A percentile compares a stretch with the other conserved stretches of the same genome.
phyloP scores from a whole-genome alignment of 2,797 vertebrate genomes.

The Scolopax rusticola region DNA sequence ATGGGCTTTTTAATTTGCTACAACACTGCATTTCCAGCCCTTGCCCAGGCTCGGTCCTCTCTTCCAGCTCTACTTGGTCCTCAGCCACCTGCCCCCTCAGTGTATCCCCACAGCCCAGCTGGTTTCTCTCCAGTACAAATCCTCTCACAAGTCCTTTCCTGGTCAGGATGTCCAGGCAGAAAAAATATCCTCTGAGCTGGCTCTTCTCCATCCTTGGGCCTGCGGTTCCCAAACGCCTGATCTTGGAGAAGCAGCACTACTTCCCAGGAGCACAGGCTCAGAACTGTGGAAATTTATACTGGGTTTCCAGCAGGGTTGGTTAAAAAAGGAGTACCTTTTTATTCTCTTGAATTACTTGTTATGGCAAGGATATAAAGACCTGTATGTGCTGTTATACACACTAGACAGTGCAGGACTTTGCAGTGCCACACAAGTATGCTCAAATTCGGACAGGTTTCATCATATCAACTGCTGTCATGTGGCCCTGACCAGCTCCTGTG shows the following conservation, averaged over 20 bases:
- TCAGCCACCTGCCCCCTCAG: too few species aligned
- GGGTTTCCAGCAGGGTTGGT: background rate
- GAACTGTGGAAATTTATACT: background rate
- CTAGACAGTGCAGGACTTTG: background rate
- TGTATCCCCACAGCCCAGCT: background rate
- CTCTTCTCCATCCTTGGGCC: background rate
- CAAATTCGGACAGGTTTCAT: fast-evolving
- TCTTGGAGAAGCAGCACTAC: background rate
- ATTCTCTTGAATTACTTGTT: background rate
- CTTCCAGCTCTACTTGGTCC: fast-evolving
- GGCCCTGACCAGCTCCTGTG: fast-evolving
- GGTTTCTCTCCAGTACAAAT: background rate
- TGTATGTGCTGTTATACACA: background rate
- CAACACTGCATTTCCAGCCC: background rate
- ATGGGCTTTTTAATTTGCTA: background rate
- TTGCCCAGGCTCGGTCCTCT: background rate
- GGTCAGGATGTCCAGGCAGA: background rate
- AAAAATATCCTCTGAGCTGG: background rate
- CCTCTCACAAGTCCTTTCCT: background rate
- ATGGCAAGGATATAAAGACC: background rate
- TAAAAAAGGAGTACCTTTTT: background rate
- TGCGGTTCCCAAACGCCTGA: background rate
- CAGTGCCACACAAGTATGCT: background rate
- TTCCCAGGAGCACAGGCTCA: background rate
- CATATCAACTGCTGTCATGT: background rate